These are phyloP conservation scores for Oscheius sp. DNA, from an alignment of 2,888 invertebrate genomes.

Conservation along the genomic window DNA sequence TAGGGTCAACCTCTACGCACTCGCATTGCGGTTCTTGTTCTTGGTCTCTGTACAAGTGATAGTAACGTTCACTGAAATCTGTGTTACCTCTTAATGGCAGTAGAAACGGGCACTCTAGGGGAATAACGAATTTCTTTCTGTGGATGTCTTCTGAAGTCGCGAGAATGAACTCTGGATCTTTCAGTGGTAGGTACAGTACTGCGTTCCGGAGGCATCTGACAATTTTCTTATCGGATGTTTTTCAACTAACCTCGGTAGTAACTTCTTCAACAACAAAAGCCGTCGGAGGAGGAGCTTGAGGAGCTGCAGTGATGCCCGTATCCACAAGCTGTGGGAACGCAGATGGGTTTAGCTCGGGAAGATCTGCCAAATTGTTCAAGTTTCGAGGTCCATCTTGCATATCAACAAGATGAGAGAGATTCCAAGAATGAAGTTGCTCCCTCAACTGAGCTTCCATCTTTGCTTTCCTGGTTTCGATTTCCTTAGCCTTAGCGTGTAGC, in stretches of 20 bases:
- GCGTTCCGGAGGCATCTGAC: background rate
- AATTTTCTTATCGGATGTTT: too few relatives aligned
- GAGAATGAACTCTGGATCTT: conserved; percentile 7
- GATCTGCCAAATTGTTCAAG: conserved; percentile 13
- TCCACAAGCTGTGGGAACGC: conserved; percentile 17
- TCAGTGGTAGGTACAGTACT: background rate
- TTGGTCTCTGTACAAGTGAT: conserved; percentile 4
- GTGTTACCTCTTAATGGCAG: conserved; percentile 5
- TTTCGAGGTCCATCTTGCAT: conserved; percentile 17
- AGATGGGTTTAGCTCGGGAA: conserved; percentile 20
- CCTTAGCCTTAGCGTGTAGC: conserved; percentile 54
- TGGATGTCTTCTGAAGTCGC: background rate
- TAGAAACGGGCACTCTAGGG: conserved; percentile 13
- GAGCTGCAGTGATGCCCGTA: conserved; percentile 17
- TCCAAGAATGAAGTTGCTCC: conserved; percentile 54
- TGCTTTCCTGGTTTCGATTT: conserved; percentile 45
- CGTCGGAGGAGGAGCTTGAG: conserved; percentile 16
- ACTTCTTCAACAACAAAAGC: background rate
- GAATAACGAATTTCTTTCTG: conserved; percentile 13
- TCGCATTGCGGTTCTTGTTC: conserved; percentile 15
- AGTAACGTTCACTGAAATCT: background rate
- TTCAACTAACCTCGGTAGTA: background rate
- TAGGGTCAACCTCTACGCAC: background rate
- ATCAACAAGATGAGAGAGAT: conserved; percentile 21
- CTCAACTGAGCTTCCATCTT: conserved; percentile 56